A percentile compares a stretch with the other conserved stretches of the same genome.
Conservation (phyloP, 2,113 vertebrate genomes). For the Xenus cinereus region DNA sequence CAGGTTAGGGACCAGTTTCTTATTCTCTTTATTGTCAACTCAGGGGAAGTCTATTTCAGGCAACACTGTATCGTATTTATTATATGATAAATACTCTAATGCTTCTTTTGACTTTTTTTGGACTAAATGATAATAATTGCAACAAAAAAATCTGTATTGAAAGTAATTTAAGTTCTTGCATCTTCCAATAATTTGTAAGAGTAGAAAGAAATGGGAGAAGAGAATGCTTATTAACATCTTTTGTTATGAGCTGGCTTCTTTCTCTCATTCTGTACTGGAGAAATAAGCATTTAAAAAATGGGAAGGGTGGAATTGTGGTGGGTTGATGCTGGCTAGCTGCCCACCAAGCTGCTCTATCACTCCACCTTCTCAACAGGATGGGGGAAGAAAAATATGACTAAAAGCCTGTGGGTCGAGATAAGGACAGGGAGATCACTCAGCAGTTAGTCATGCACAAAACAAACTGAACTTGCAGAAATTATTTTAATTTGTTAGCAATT, state of each 20-base stretch:
- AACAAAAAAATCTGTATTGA: background rate
- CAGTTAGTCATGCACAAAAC: background rate
- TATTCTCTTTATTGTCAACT: background rate
- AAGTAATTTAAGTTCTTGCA: background rate
- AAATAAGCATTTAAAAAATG: background rate
- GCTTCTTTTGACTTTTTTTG: background rate
- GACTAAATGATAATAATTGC: background rate
- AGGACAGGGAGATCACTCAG: background rate
- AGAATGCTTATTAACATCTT: background rate
- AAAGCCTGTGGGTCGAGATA: background rate
- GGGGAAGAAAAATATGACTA: background rate
- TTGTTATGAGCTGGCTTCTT: background rate
- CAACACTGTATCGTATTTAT: background rate
- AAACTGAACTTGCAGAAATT: background rate
- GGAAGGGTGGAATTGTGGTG: background rate
- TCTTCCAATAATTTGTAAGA: background rate
- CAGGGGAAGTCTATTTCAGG: background rate
- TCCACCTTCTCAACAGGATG: background rate
- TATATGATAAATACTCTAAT: background rate
- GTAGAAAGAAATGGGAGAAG: background rate
- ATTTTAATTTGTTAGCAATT: background rate
- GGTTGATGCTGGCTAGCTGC: background rate
- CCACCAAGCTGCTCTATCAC: background rate
- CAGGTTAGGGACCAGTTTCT: background rate
- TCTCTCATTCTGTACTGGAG: background rate